phyloP scores from a whole-genome alignment of 1,140 invertebrate species.

The Tyrophagus putrescentiae region DNA sequence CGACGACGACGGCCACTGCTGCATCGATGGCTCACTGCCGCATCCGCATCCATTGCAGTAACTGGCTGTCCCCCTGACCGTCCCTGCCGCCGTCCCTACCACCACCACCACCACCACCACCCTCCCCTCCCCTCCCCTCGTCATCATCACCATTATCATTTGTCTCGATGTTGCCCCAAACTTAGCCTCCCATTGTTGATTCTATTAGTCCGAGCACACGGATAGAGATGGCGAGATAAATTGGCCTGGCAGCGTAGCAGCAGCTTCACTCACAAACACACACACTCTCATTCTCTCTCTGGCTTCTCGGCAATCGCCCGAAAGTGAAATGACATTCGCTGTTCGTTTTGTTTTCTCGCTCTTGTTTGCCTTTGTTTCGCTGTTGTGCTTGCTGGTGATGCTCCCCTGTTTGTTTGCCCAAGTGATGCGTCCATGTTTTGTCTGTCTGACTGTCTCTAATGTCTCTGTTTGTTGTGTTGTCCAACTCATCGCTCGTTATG shows the following conservation, averaged over 20 bases:
- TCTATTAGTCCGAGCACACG: slow-evolving; percentile 1
- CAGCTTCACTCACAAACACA: no score
- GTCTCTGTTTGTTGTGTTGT: neutral
- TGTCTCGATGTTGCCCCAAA: neutral
- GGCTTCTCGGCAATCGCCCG: no score
- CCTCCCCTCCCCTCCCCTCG: neutral
- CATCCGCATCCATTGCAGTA: no score
- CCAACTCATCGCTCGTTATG: neutral
- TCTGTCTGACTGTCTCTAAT: slow-evolving; percentile 3
- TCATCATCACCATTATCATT: slow-evolving; percentile 7
- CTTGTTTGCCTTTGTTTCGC: slow-evolving; percentile 11
- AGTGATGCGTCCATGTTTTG: slow-evolving; percentile 14
- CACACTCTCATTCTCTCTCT: no score
- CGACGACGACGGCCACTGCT: no score
- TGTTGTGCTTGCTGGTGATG: neutral
- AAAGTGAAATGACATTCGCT: neutral
- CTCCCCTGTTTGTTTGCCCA: slow-evolving; percentile 1
- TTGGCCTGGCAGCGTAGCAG: neutral
- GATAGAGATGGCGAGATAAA: slow-evolving; percentile 8
- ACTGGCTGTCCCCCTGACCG: no score
- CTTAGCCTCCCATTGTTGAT: slow-evolving; percentile 9
- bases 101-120: no score
- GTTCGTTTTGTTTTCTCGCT: slow-evolving; percentile 7
- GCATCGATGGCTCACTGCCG: no score
- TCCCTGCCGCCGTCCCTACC: no score